Conservation (phyloP, 2,113 vertebrate genomes). For the Podarcis muralis region DNA sequence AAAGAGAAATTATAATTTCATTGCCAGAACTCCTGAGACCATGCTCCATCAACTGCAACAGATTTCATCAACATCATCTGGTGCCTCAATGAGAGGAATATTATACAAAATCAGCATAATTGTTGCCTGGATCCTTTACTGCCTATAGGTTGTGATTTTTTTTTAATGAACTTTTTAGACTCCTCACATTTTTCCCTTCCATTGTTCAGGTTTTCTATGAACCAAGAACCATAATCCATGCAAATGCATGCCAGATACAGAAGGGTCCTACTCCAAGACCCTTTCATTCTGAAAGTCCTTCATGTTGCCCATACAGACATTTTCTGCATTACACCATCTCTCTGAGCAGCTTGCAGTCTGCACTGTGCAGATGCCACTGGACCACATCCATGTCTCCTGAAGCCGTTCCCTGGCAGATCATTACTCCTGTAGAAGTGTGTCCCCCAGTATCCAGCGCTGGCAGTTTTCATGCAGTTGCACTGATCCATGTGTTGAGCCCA, state of each 20-base stretch:
- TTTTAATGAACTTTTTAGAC: neutral
- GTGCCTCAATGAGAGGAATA: slow-evolving; percentile 16
- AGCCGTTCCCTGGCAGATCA: neutral
- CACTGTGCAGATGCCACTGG: neutral
- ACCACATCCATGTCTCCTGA: neutral
- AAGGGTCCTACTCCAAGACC: neutral
- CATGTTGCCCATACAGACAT: neutral
- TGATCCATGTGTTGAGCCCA: neutral
- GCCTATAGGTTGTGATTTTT: neutral
- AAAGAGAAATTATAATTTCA: slow-evolving; percentile 29
- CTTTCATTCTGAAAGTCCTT: neutral
- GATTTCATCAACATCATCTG: slow-evolving; percentile 29
- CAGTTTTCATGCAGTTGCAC: neutral
- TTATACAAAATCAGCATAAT: neutral
- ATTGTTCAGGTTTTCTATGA: neutral
- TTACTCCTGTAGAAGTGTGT: too few species aligned
- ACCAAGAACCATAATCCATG: neutral
- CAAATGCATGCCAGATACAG: neutral
- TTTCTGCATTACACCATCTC: neutral
- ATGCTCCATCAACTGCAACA: neutral
- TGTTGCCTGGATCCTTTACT: neutral
- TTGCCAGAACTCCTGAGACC: slow-evolving; percentile 12
- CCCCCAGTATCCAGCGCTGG: neutral
- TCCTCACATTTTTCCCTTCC: neutral
- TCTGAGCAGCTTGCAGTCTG: neutral